These are phyloP conservation scores for Conger conger DNA, from an alignment of 2,113 vertebrate genomes.

Conservation along the genomic window DNA sequence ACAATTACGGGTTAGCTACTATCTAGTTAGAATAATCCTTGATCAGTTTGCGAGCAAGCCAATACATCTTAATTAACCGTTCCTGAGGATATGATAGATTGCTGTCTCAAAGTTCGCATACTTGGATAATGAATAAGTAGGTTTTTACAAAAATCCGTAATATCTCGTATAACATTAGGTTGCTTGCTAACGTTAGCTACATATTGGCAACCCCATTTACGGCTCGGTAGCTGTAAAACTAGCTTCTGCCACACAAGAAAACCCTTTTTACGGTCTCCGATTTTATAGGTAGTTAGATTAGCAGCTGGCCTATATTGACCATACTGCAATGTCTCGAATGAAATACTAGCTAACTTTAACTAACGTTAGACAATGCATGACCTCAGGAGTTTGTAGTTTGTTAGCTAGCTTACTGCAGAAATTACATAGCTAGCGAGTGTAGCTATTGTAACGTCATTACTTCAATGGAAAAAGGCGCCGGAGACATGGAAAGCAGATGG, in stretches of 20 bases:
- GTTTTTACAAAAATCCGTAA: too few species aligned
- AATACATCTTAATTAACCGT: too few species aligned
- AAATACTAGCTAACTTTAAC: too few species aligned
- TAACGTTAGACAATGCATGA: not conserved
- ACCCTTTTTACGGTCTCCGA: not conserved
- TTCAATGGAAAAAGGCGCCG: slow-evolving; percentile 10
- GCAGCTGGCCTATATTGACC: not conserved
- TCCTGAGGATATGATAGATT: too few species aligned
- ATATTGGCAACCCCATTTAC: not conserved
- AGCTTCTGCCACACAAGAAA: not conserved
- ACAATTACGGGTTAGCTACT: not conserved
- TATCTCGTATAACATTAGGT: not conserved
- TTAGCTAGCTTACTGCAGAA: not conserved
- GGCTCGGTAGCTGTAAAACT: not conserved
- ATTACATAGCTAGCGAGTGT: not conserved
- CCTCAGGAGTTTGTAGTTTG: not conserved
- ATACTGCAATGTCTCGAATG: not conserved
- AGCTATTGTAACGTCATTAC: not conserved
- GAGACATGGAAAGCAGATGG: slow-evolving; percentile 27
- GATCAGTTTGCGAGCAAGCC: too few species aligned
- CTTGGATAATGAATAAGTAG: too few species aligned
- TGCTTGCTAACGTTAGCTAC: not conserved
- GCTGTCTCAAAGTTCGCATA: too few species aligned
- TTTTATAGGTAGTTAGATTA: not conserved
- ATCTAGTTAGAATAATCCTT: too few species aligned